phyloP scores from a whole-genome alignment of 2,888 invertebrate species.

The Allophyes oxyacanthae region DNA sequence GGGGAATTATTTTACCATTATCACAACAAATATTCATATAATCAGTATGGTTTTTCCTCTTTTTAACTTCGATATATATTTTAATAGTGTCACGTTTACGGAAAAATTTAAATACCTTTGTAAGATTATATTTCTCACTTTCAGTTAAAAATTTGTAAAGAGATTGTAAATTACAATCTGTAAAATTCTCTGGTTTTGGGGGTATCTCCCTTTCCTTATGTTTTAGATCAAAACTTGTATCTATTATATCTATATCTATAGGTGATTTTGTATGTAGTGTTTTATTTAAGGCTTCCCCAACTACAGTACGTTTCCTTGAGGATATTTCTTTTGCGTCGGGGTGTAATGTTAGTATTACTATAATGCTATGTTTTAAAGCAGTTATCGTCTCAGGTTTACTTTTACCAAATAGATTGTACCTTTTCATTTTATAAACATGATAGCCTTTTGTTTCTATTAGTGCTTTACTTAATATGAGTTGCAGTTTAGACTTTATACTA shows the following conservation, averaged over 20 bases:
- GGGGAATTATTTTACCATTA: constrained; percentile 35
- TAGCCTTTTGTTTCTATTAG: constrained; percentile 67
- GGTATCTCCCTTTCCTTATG: constrained; percentile 48
- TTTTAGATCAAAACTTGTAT: constrained; percentile 60
- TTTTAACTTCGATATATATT: constrained; percentile 74
- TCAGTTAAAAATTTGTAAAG: constrained; percentile 70
- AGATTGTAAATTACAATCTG: constrained; percentile 72
- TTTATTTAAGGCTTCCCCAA: constrained; percentile 60
- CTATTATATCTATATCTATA: constrained; percentile 77
- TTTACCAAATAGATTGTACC: constrained; percentile 67
- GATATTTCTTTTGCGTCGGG: constrained; percentile 40
- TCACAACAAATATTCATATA: constrained; percentile 69
- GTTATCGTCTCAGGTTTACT: constrained; percentile 35
- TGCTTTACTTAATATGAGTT: constrained; percentile 67
- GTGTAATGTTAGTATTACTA: constrained; percentile 75
- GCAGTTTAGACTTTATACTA: constrained; percentile 44
- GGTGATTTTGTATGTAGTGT: constrained; percentile 59
- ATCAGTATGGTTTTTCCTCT: constrained; percentile 58
- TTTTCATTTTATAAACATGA: constrained; percentile 73
- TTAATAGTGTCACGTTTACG: constrained; percentile 70
- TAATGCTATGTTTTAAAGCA: constrained; percentile 60
- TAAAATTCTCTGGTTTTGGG: constrained; percentile 32
- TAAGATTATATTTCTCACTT: constrained; percentile 67
- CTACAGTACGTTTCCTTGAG: constrained; percentile 34
- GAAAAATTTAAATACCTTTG: constrained; percentile 71